Evolutionary conservation across 2,888 invertebrate genomes (phyloP), one percentile per base, ranked within the genome.

Genomic region (Synanthedon myopaeformis): DNA sequence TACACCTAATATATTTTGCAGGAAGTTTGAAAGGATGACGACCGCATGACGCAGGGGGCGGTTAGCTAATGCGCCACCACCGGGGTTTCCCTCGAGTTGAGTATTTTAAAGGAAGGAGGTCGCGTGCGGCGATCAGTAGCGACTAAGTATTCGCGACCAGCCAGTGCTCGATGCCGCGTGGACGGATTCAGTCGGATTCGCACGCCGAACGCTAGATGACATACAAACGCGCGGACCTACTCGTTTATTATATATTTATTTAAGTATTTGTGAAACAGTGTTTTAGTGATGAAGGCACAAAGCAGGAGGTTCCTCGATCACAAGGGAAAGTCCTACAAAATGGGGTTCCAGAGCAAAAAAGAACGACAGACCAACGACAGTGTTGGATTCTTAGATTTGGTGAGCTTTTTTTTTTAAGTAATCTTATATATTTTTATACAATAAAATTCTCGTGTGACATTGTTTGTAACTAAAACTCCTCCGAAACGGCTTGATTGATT

Each of bases 241-340:
- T 13, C n/a, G 4, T n/a, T 35, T 23, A 4, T 5, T 23, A 23
- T 12, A 42, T 13, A 42, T 42, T 45, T 45, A 45, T 45, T 42
- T 45, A 45, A 5, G 0, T 14, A 17, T 49, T 49, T 17, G 13
- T 49, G 13, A 14, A 49, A 49, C 11, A 12, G 17, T 35, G 45
- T 12, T 2, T 12, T 13, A n/a, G 17, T 12, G 17, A 67, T 72
- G 72, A 72, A 70, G 63, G 66, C 66, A 23, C 68, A 66, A 58
- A 65, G 61, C 41, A 72, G 69, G 53, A 51, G 72, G 6, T 72
- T 72, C 56, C 61, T 72, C 56, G 64, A 61, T 62, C 72, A 72
- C n/a, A 62, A 63, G 49, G 70, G 72, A 54, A 63, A 69, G 53
- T 63, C 66, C 42, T 70, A 70, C 54, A 62, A 65, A 6, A 57